These are phyloP conservation scores for Chrysotoxum bicinctum DNA, from an alignment of 2,888 invertebrate genomes.

Conservation along the genomic window DNA sequence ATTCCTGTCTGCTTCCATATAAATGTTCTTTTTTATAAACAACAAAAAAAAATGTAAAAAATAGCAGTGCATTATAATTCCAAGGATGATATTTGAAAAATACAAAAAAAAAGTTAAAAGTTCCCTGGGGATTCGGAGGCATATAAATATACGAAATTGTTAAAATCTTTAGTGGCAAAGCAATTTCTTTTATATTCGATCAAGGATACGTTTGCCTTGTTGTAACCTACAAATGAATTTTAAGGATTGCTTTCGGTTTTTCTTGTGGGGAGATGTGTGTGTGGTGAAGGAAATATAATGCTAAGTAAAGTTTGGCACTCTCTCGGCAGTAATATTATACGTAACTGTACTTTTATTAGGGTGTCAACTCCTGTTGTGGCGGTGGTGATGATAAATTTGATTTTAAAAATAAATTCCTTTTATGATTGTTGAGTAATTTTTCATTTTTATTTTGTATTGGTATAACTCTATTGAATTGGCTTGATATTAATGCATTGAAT, in stretches of 20 bases:
- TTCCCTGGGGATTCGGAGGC: conserved; percentile 51
- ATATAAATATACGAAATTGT: conserved; percentile 46
- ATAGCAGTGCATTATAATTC: conserved; percentile 65
- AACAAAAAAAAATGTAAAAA: conserved; percentile 41
- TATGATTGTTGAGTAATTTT: conserved; percentile 70
- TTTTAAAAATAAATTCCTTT: conserved; percentile 67
- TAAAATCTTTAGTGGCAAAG: conserved; percentile 67
- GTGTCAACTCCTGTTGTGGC: conserved; percentile 57
- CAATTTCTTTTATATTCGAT: conserved; percentile 70
- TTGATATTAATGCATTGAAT: neutral
- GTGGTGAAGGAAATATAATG: neutral
- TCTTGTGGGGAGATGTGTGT: neutral
- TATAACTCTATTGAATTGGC: conserved; percentile 23
- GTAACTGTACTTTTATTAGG: conserved; percentile 61
- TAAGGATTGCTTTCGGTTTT: conserved; percentile 1
- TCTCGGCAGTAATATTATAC: conserved; percentile 40
- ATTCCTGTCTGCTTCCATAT: conserved; percentile 54
- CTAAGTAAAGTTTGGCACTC: neutral
- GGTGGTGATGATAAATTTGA: conserved; percentile 68
- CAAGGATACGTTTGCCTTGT: conserved; percentile 52
- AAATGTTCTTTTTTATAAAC: conserved; percentile 14
- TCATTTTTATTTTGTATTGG: conserved; percentile 46
- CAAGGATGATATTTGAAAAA: conserved; percentile 51
- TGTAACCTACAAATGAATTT: conserved; percentile 28
- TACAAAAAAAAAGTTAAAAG: conserved; percentile 9